phyloP scores from a whole-genome alignment of 2,888 invertebrate species.

The Caenorhabditis japonica region DNA sequence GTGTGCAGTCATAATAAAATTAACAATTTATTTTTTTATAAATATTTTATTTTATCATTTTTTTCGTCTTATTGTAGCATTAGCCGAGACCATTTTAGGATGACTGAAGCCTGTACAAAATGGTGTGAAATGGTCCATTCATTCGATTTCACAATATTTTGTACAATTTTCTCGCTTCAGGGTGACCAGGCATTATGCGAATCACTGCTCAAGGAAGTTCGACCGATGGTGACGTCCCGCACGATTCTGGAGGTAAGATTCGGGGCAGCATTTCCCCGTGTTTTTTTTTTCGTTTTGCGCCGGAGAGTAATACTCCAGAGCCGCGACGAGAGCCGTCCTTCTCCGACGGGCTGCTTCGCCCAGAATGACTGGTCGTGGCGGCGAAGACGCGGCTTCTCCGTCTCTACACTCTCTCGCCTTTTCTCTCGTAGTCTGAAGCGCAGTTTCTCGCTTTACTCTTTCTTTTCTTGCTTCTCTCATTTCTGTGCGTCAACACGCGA shows the following conservation, averaged over 20 bases:
- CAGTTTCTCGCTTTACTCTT: constrained; percentile 18
- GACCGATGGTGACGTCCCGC: constrained; percentile 60
- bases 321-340: constrained; percentile 34
- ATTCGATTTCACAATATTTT: too few relatives aligned
- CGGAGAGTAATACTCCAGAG: constrained; percentile 20
- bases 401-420: constrained; percentile 32
- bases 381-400: constrained; percentile 25
- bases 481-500: constrained; percentile 2
- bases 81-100: too few relatives aligned
- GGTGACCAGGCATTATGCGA: constrained; percentile 50
- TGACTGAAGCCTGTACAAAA: too few relatives aligned
- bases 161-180: constrained; percentile 57
- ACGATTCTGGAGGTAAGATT: constrained; percentile 68
- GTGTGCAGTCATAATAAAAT: constrained; percentile 2
- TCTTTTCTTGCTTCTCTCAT: constrained; percentile 5
- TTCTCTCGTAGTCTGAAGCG: constrained; percentile 10
- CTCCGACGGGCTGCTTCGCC: constrained; percentile 40
- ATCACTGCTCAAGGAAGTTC: constrained; percentile 59
- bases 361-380: constrained; percentile 44
- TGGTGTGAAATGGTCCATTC: too few relatives aligned
- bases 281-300: constrained; percentile 7
- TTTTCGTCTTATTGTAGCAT: constrained; percentile 4
- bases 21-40: constrained; percentile 14
- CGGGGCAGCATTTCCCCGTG: not conserved
- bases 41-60: not conserved